Evolutionary conservation across 2,797 vertebrate species (phyloP), one percentile per base, ranked within the genome.

Genomic region (Lepus townsendii): DNA sequence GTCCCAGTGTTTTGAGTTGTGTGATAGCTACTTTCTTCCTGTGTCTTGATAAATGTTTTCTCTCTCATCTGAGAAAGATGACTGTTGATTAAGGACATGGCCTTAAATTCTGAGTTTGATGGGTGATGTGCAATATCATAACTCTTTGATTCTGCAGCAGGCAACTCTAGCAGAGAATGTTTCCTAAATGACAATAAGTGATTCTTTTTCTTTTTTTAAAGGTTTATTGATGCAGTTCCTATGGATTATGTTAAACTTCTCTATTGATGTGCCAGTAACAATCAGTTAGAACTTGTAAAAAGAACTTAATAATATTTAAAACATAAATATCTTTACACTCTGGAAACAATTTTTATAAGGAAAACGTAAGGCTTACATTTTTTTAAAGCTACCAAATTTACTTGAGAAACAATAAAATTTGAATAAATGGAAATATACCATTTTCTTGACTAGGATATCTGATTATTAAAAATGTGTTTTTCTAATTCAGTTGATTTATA

Each of bases 21-120:
- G 62, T 91, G 63, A 92, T 69, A 42, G n/a, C 26, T 83, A 38
- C 50, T 35, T 69, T 94, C 57, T 91, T 96, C 35, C 42, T 19
- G 42, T 38, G 72, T 95, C 77, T 93, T 96, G 95, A 89, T 35
- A 77, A 69, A 93, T 78, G 54, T 11, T 92, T 96, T 96, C 80
- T 90, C 60, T 88, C 65, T 95, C 65, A 88, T 86, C 24, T 88
- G 38, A 91, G 63, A 96, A 93, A 93, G 63, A 92, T 96, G 87
- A 87, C 83, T 90, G 38, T 12, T 95, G 17, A 95, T 83, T 96
- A 83, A 96, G 80, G 95, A 95, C 60, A 71, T 63, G 35, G 83
- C 30, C 62, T 3, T 0, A 71, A 93, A 95, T 96, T 91, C 62
- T 77, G 35, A 62, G 54, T 93, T 92, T 95, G 86, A 94, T 86